phyloP scores from a whole-genome alignment of 2,797 vertebrate genomes.

The Ctenosaura bakeri region DNA sequence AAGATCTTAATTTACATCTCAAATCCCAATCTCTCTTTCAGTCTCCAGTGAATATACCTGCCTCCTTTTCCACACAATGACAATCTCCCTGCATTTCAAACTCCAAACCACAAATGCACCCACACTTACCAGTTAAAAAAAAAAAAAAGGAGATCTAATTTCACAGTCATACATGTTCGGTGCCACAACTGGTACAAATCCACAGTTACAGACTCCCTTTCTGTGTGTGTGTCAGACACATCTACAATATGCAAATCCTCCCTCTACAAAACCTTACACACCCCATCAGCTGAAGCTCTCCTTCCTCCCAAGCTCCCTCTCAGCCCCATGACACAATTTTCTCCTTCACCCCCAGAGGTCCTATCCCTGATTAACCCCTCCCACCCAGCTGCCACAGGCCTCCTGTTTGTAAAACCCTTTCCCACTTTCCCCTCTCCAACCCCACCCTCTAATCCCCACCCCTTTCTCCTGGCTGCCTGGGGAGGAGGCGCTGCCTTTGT shows the following conservation, averaged over 20 bases:
- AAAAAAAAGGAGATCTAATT: not conserved
- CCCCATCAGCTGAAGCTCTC: not conserved
- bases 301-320: not conserved
- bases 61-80: not conserved
- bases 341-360: not conserved
- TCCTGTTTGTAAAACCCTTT: not conserved
- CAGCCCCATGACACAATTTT: not conserved
- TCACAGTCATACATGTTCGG: not conserved
- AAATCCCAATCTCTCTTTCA: not conserved
- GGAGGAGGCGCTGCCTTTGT: conserved; percentile 54
- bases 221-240: not conserved
- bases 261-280: too few species aligned
- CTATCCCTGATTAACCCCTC: conserved; percentile 18
- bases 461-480: conserved; percentile 58
- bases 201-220: not conserved
- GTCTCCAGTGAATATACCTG: not conserved
- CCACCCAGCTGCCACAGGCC: conserved; percentile 20
- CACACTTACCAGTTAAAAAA: not conserved
- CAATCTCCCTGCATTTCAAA: not conserved
- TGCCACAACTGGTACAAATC: not conserved
- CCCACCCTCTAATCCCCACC: conserved; percentile 48
- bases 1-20: too few species aligned
- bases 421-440: conserved; percentile 63
- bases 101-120: not conserved
- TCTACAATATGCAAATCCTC: not conserved